Evolutionary conservation across 2,113 vertebrate species (phyloP), one percentile per base, ranked within the genome.

Genomic region (Sebastes fasciatus): DNA sequence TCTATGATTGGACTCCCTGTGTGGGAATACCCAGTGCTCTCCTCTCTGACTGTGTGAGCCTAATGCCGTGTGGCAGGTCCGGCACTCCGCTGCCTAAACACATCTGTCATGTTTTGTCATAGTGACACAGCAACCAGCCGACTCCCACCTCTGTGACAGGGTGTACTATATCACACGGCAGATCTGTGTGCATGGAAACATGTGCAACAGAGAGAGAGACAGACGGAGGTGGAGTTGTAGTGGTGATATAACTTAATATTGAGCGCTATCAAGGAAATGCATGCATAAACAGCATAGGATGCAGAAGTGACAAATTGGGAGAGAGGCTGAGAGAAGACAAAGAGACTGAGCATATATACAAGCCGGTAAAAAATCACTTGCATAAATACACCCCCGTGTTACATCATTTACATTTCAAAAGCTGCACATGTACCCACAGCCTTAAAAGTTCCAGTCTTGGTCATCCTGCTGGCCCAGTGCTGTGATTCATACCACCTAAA

Each of bases 41-140:
- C 74, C 80, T 94, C 91, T 90, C 84, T 88, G 89, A 94, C 95
- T 93, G 94, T 91, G 93, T 96, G 96, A 98, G 94, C 92, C 94
- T 97, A 96, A 98, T 97, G 90, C 95, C 94, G 88, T 89, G 17
- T 96, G 96, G 95, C 97, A 95, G 93, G 76, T 94, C 95, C 91
- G 86, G 95, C 95, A 95, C 95, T 94, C 91, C 86, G 83, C 96
- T 97, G 97, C 97, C 97, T 96, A 96, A 96, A 96, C 95, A 93
- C 93, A 96, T 97, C 95, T 93, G 96, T 97, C 97, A 97, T 88
- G 21, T 90, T 84, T 89, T 92, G 94, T 95, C 96, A 94, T 43
- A 52, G 93, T 92, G 94, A 94, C 92, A 95, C 89, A 89, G 78
- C 89, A 89, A 94, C 90, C 92, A 91, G 92, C 88, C 61, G 88